Percentiles rank a stretch among this genome's conserved stretches.
Evolutionary conservation across 2,113 vertebrate species (phyloP).

Genomic region (Taxidea taxus): DNA sequence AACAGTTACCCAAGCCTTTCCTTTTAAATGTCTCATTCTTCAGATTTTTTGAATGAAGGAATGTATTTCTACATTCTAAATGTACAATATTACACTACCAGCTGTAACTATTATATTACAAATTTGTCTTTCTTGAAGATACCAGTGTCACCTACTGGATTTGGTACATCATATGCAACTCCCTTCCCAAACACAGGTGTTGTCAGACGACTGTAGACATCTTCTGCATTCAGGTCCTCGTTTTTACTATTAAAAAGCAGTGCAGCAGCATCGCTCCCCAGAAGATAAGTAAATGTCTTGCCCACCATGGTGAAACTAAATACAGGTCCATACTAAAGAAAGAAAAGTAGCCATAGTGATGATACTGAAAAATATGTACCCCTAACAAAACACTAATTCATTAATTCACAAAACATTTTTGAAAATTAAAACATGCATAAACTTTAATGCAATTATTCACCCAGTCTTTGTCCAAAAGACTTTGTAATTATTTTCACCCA

Average conservation of each 20-base stretch:
- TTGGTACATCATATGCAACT: conserved; percentile 96
- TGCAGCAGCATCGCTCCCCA: conserved; percentile 95
- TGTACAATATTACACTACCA: background rate
- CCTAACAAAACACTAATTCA: background rate
- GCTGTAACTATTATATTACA: background rate
- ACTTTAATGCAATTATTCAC: background rate
- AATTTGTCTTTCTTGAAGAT: background rate
- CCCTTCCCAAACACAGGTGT: conserved; percentile 97
- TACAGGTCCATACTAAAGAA: conserved; percentile 93
- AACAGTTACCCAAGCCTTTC: background rate
- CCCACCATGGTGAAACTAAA: conserved; percentile 99
- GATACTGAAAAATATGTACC: background rate
- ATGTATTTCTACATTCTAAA: background rate
- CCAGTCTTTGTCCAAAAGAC: background rate
- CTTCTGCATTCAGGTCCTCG: conserved; percentile 96
- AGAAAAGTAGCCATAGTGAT: background rate
- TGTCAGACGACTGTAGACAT: conserved; percentile 94
- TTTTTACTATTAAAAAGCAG: conserved; percentile 98
- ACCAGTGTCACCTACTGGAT: conserved; percentile 85
- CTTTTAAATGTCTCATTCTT: background rate
- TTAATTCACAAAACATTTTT: background rate
- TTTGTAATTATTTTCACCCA: background rate
- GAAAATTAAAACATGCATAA: background rate
- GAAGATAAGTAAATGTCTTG: conserved; percentile 95
- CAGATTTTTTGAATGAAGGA: background rate